Evolutionary conservation across 1,140 invertebrate species (phyloP).

Genomic region (Pissodes strobi): DNA sequence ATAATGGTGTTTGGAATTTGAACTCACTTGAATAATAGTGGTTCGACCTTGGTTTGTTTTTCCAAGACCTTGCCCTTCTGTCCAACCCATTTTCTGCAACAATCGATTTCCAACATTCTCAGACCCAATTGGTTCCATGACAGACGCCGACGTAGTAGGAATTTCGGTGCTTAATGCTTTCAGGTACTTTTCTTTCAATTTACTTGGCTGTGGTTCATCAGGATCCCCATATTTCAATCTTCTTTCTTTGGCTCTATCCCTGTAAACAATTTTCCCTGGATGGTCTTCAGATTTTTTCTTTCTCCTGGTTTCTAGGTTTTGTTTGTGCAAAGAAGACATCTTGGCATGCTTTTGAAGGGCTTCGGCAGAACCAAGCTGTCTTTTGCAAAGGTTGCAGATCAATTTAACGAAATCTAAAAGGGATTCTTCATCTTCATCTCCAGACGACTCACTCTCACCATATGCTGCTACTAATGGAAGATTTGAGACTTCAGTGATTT

Average conservation of each 20-base stretch:
- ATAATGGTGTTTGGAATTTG: no score
- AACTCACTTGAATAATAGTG: slow-evolving; percentile 83
- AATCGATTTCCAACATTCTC: slow-evolving; percentile 92
- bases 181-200: slow-evolving; percentile 66
- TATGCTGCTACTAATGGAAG: slow-evolving; percentile 76
- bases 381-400: slow-evolving; percentile 93
- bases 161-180: slow-evolving; percentile 54
- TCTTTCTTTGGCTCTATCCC: slow-evolving; percentile 95
- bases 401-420: slow-evolving; percentile 87
- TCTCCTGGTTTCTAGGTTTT: slow-evolving; percentile 73
- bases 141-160: slow-evolving; percentile 48
- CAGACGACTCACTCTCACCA: slow-evolving; percentile 64
- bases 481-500: slow-evolving; percentile 27
- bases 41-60: slow-evolving; percentile 92
- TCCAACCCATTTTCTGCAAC: slow-evolving; percentile 99
- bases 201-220: slow-evolving; percentile 74
- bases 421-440: slow-evolving; percentile 63
- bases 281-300: slow-evolving; percentile 49
- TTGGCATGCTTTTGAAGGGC: slow-evolving; percentile 89
- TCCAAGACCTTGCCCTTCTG: slow-evolving; percentile 92
- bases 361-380: slow-evolving; percentile 90
- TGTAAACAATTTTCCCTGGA: slow-evolving; percentile 63
- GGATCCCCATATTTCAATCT: slow-evolving; percentile 92
- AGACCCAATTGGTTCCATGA: slow-evolving; percentile 70
- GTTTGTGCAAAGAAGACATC: slow-evolving; percentile 93